Evolutionary conservation across 2,888 invertebrate species (phyloP).

Genomic region (Pomacea canaliculata): DNA sequence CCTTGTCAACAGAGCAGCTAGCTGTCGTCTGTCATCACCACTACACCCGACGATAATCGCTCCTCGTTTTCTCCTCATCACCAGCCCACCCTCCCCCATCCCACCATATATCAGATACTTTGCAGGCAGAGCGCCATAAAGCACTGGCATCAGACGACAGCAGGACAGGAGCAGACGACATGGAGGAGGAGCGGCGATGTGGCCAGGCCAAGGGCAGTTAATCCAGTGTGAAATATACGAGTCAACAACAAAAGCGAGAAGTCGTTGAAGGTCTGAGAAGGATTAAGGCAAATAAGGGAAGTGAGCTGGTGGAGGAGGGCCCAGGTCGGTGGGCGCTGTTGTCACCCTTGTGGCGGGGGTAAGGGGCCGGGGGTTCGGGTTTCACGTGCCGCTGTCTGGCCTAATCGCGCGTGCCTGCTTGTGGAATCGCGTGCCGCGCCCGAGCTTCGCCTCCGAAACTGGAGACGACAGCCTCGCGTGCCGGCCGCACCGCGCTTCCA

Average conservation of each 20-base stretch:
- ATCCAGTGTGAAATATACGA: conserved; percentile 18
- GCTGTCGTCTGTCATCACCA: too few relatives aligned
- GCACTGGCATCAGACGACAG: too few relatives aligned
- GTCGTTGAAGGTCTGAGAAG: background rate
- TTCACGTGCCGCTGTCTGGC: conserved; percentile 16
- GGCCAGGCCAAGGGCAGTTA: background rate
- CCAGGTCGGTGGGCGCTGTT: background rate
- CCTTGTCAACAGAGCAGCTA: too few relatives aligned
- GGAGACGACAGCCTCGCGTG: conserved; percentile 27
- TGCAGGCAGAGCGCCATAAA: too few relatives aligned
- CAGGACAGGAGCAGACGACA: too few relatives aligned
- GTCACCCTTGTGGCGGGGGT: background rate
- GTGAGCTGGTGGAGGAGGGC: background rate
- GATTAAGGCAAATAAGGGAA: conserved; percentile 23
- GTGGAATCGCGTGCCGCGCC: conserved; percentile 16
- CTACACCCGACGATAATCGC: too few relatives aligned
- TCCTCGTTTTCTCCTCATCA: too few relatives aligned
- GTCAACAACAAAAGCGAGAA: conserved; percentile 15
- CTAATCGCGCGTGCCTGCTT: conserved; percentile 15
- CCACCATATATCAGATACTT: too few relatives aligned
- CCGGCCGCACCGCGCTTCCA: conserved; percentile 18
- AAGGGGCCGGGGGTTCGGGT: background rate
- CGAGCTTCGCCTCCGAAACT: conserved; percentile 12
- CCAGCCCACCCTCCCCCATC: too few relatives aligned
- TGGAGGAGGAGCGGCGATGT: background rate